Evolutionary conservation across 2,797 vertebrate genomes (phyloP), one percentile per base, ranked within the genome.

Genomic region (Anguilla pacifica): DNA sequence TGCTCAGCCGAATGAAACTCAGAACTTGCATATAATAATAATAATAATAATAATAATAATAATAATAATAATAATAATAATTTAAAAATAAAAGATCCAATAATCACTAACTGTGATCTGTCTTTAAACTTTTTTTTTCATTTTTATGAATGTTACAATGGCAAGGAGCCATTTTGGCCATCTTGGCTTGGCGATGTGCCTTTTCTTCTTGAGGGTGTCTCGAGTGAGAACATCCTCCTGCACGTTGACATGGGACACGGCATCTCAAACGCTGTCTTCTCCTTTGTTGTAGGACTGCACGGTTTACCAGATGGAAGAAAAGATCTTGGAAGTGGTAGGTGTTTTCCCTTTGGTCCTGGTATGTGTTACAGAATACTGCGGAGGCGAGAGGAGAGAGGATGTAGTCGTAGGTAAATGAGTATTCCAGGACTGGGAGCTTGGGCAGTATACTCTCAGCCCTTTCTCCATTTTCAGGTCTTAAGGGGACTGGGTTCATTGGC

Each of bases 251-350:
- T 93, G 17, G 91, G 87, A 39, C n/a, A 35, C n/a, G 11, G 87
- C 88, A 92, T 93, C 92, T 92, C 64, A 93, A 72, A 88, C 88
- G 15, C 81, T 90, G 57, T 93, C 88, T 89, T 93, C 93, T 88
- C 88, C 90, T 88, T 92, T 92, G 15, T 88, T 90, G 93, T 95
- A 99, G 98, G 98, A 99, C 93, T 98, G 96, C 95, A 96, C 96
- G 90, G 96, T 99, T 88, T 97, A 96, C 89, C 98, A 98, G 93
- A 99, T 99, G 98, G 98, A 99, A 92, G 98, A 99, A 92, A 98
- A 97, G 96, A 98, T 99, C 94, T 94, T 99, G 89, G 96, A 95
- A 93, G 97, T 99, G 90, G 98, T 99, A 95, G 98, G 98, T 97
- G 94, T 28, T 49, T 64, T 81, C 61, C 46, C 81, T 22, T 17